A percentile compares a stretch with the other conserved stretches of the same genome.
These are phyloP conservation scores for Micoletzkya japonica DNA, from an alignment of 2,888 invertebrate genomes.

Conservation along the genomic window DNA sequence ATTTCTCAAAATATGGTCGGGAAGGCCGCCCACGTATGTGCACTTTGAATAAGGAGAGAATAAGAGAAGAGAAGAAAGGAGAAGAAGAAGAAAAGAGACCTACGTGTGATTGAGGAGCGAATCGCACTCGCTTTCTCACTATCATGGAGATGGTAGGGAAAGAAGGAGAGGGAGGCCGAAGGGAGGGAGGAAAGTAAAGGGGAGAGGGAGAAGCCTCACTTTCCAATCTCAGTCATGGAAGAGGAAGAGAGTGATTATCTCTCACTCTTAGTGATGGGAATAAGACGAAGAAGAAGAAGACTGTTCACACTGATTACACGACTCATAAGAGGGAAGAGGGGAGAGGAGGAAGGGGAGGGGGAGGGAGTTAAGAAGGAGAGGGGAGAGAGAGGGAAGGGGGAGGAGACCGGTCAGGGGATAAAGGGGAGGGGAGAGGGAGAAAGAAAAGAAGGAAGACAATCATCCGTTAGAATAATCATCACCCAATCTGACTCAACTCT, in stretches of 20 bases:
- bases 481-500: too few species aligned
- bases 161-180: not conserved
- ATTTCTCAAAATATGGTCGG: too few species aligned
- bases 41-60: too few species aligned
- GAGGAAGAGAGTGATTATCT: not conserved
- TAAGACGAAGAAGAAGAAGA: too few species aligned
- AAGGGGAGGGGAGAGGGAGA: not conserved
- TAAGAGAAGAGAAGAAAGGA: not conserved
- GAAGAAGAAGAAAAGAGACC: not conserved
- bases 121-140: conserved; percentile 15
- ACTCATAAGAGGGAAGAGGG: not conserved
- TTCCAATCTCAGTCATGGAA: too few species aligned
- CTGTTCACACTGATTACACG: too few species aligned
- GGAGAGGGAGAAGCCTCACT: not conserved
- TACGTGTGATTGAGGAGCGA: conserved; percentile 13
- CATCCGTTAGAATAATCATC: not conserved
- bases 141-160: not conserved
- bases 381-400: not conserved
- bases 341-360: not conserved
- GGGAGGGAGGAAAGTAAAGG: not conserved
- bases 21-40: too few species aligned
- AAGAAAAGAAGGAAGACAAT: not conserved
- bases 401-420: not conserved
- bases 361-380: not conserved
- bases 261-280: too few species aligned